Percentiles rank a stretch among this genome's conserved stretches.
These are phyloP conservation scores for Laupala kohalensis DNA, from an alignment of 1,140 invertebrate species.

Conservation along the genomic window DNA sequence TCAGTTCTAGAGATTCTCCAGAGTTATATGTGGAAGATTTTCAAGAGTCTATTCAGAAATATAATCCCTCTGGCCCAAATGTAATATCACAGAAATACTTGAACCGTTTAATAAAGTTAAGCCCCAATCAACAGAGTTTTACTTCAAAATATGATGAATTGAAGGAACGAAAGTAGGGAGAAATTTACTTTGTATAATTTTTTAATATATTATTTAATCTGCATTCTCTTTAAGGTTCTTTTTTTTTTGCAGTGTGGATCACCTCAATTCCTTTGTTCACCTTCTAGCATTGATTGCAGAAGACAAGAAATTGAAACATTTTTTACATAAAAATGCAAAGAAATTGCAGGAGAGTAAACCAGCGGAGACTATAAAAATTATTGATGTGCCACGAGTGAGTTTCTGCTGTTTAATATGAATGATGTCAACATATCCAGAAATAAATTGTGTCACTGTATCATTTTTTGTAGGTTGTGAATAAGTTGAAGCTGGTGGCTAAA, in stretches of 20 bases:
- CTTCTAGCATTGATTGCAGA: constrained; percentile 33
- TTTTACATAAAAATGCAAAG: constrained; percentile 27
- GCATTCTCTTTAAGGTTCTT: neutral
- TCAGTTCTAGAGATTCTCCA: too few species aligned
- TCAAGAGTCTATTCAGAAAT: too few species aligned
- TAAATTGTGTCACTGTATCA: constrained; percentile 34
- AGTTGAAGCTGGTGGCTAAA: neutral
- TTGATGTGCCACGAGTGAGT: neutral
- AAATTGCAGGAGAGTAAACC: constrained; percentile 15
- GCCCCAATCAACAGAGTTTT: too few species aligned
- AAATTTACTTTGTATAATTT: too few species aligned
- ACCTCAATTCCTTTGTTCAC: constrained; percentile 33
- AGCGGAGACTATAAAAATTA: constrained; percentile 18
- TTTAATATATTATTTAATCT: too few species aligned
- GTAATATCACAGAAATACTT: too few species aligned
- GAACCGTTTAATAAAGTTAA: too few species aligned
- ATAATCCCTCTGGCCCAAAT: too few species aligned
- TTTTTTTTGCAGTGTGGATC: constrained; percentile 32
- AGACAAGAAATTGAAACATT: constrained; percentile 32
- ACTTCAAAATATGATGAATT: too few species aligned
- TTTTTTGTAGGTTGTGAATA: neutral
- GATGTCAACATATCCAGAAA: constrained; percentile 26
- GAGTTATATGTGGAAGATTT: too few species aligned
- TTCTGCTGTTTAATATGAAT: neutral
- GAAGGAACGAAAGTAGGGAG: too few species aligned